Evolutionary conservation across 2,113 vertebrate genomes (phyloP), one percentile per base, ranked within the genome.

Genomic region (Phyllopteryx taeniolatus): DNA sequence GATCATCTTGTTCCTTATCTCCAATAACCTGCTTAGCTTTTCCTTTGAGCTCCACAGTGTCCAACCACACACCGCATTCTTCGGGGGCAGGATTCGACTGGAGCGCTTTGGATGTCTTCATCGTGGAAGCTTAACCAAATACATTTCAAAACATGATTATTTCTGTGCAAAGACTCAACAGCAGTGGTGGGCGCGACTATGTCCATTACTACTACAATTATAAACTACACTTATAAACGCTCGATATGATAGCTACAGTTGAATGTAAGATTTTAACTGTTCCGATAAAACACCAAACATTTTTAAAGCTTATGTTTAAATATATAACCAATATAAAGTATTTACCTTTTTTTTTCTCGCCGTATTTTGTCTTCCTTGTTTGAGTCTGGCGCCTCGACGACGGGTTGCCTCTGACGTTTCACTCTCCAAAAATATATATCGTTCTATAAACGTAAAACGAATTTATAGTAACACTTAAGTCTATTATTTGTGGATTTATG

Each of bases 1-100:
- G 31, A 62, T 13, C 1, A 10, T 43, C 31, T 39, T 65, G 12
- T 65, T 53, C 19, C 6, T 33, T 35, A 61, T 35, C 7, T 5
- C 14, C 10, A 51, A 35, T 82, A 63, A 92, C 92, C 85, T 80
- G 70, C 83, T 90, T 91, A n/a, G 80, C 86, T 84, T 91, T 91
- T 73, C 17, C 77, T 79, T 90, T 92, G 7, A 93, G 81, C 4
- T 90, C 79, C 17, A 85, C 78, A 3, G 91, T 86, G 82, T 94
- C 92, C 54, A 94, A 53, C 92, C 93, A 94, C 73, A 92, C 86
- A 1, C 90, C 92, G 80, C 92, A 93, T 14, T 90, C 87, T 33
- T 86, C 90, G n/a, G 82, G 70, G 22, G 35, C 35, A 12, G 31
- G 35, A 7, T 39, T 73, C 33, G 78, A 74, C 0, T 1, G 27